A percentile compares a stretch with the other conserved stretches of the same genome.
Evolutionary conservation across 2,113 vertebrate genomes (phyloP).

Genomic region (Arothron firmamentum): DNA sequence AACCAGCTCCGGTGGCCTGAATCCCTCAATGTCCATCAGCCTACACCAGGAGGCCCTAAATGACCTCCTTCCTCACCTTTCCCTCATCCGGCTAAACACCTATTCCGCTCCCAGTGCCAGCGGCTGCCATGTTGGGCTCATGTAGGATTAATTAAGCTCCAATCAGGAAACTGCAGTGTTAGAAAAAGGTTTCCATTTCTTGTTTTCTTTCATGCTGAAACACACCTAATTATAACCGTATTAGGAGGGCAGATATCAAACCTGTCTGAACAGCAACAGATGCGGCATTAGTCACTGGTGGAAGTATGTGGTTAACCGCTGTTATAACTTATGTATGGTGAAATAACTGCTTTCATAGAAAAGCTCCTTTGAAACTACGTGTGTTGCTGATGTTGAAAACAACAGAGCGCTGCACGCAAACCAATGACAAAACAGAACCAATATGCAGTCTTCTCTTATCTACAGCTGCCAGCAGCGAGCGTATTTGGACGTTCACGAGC

Average conservation of each 20-base stretch:
- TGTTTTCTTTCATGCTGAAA: too few species aligned
- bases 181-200: too few species aligned
- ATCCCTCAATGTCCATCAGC: conserved; percentile 14
- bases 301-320: neutral
- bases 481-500: conserved; percentile 13
- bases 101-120: too few species aligned
- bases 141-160: too few species aligned
- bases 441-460: conserved; percentile 11
- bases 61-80: conserved; percentile 2
- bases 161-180: too few species aligned
- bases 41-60: conserved; percentile 18
- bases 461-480: conserved; percentile 15
- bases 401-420: neutral
- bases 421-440: neutral
- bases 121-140: too few species aligned
- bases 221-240: too few species aligned
- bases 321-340: neutral
- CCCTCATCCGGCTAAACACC: too few species aligned
- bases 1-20: conserved; percentile 1
- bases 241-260: too few species aligned
- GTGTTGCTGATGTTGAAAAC: conserved; percentile 6
- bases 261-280: neutral
- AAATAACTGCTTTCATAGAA: neutral
- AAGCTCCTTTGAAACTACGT: neutral
- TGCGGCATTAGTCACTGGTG: neutral